A percentile compares a stretch with the other conserved stretches of the same genome.
These are phyloP conservation scores for Stenchaetothrips biformis DNA, from an alignment of 2,888 invertebrate species.

Conservation along the genomic window DNA sequence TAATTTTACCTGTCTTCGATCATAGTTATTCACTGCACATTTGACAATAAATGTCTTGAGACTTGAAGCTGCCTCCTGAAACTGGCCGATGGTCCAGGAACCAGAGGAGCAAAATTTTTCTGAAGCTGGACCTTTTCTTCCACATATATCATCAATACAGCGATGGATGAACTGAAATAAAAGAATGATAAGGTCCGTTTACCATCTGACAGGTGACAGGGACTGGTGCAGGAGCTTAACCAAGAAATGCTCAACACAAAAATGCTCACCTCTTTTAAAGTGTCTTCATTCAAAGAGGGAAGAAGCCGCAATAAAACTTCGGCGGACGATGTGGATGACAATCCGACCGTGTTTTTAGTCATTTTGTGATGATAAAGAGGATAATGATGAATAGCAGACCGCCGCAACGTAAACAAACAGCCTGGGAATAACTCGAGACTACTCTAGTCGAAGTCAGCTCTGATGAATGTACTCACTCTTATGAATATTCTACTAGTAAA, in stretches of 20 bases:
- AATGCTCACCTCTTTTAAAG: not conserved
- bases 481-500: not conserved
- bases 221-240: too few species aligned
- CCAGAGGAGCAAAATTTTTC: constrained; percentile 31
- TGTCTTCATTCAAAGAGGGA: not conserved
- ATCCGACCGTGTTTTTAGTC: not conserved
- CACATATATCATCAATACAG: constrained; percentile 31
- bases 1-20: not conserved
- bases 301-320: not conserved
- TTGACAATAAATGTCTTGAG: not conserved
- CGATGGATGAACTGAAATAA: constrained; percentile 32
- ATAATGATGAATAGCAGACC: not conserved
- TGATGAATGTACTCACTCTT: not conserved
- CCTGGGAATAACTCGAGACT: not conserved
- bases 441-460: not conserved
- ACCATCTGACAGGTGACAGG: not conserved
- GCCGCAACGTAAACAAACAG: not conserved
- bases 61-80: not conserved
- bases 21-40: not conserved
- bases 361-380: not conserved
- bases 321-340: not conserved
- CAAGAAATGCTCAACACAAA: too few species aligned
- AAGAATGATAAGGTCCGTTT: not conserved
- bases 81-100: constrained; percentile 31
- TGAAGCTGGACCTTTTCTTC: constrained; percentile 28